Percentiles rank a stretch among this genome's conserved stretches.
Evolutionary conservation across 2,113 vertebrate genomes (phyloP).

Genomic region (Nicator chloris): DNA sequence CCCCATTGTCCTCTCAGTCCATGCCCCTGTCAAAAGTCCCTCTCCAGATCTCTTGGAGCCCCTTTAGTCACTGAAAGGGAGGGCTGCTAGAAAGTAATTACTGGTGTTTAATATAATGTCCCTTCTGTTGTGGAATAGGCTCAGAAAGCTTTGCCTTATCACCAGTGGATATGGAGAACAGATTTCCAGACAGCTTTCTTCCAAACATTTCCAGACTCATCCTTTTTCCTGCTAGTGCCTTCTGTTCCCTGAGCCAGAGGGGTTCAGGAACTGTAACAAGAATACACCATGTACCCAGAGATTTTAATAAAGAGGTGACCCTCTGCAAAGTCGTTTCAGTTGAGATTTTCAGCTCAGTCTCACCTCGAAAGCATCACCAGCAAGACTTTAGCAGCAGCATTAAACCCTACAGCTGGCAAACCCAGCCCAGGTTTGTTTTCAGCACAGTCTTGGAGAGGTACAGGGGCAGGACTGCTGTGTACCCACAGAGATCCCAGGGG

Average conservation of each 20-base stretch:
- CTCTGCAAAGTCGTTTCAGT: background rate
- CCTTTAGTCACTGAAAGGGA: background rate
- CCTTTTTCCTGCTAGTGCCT: background rate
- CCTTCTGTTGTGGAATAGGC: background rate
- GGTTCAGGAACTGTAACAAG: background rate
- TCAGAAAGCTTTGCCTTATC: background rate
- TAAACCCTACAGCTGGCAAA: background rate
- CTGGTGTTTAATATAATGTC: background rate
- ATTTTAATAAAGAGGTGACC: background rate
- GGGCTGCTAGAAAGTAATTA: background rate
- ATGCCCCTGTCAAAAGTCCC: background rate
- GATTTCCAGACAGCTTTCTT: background rate
- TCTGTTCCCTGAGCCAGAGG: background rate
- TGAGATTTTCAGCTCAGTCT: background rate
- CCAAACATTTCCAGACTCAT: background rate
- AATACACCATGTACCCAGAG: background rate
- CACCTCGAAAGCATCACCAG: background rate
- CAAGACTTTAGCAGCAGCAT: background rate
- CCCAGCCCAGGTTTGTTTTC: background rate
- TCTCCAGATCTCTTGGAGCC: background rate
- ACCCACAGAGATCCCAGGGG: background rate
- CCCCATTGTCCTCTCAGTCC: background rate
- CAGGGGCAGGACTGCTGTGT: background rate
- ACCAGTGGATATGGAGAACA: background rate
- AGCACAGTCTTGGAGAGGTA: background rate